Conservation (phyloP, 2,113 vertebrate genomes). For the Lontra canadensis region DNA sequence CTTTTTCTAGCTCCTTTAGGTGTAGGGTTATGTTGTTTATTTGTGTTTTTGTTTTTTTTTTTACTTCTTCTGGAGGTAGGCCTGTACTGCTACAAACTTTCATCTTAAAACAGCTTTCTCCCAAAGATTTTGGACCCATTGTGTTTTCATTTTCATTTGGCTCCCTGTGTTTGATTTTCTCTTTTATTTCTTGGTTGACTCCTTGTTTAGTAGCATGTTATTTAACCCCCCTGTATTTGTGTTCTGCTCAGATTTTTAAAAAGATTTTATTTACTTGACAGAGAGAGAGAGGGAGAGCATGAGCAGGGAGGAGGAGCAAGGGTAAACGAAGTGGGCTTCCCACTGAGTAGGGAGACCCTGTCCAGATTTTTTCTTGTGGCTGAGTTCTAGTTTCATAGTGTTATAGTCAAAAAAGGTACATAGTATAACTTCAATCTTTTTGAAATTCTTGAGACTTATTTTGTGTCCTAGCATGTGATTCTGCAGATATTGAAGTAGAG, state of each 20-base stretch:
- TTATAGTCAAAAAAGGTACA: neutral
- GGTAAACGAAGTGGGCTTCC: no score
- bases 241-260: neutral
- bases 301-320: no score
- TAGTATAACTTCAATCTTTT: neutral
- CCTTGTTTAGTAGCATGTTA: neutral
- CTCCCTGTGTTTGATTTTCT: neutral
- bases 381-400: no score
- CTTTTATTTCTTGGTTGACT: neutral
- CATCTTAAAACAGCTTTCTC: neutral
- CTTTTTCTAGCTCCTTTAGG: neutral
- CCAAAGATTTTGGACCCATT: neutral
- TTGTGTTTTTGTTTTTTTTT: neutral
- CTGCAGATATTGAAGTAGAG: neutral
- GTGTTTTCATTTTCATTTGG: neutral
- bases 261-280: no score
- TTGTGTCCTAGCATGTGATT: neutral
- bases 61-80: neutral
- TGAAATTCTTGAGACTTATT: neutral
- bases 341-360: no score
- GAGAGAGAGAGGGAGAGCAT: no score
- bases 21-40: neutral
- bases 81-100: neutral
- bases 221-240: neutral
- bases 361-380: no score